phyloP scores from a whole-genome alignment of 35 echinoderm and acorn worm species.

The Lytechinus variegatus region DNA sequence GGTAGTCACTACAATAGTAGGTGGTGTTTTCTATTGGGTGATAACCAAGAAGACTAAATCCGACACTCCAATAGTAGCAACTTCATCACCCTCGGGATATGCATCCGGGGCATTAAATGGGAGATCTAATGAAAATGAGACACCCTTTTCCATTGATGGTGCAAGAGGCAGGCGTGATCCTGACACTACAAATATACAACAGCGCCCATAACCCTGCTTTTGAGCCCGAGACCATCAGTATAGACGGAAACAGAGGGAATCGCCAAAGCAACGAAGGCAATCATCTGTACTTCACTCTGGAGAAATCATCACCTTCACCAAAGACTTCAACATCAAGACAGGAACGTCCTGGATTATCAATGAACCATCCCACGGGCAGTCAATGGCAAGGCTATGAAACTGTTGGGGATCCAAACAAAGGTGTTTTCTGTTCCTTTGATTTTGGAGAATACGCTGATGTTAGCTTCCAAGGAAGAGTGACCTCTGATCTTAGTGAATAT shows the following conservation, averaged over 20 bases:
- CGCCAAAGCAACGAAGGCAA: background rate
- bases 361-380: background rate
- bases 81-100: background rate
- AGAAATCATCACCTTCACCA: background rate
- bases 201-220: background rate
- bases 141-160: background rate
- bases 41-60: too few relatives aligned
- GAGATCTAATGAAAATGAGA: background rate
- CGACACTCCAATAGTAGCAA: too few relatives aligned
- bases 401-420: background rate
- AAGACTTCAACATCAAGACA: background rate
- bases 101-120: background rate
- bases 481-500: background rate
- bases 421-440: background rate
- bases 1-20: too few relatives aligned
- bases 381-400: background rate
- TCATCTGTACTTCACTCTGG: background rate
- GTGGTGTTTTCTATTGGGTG: too few relatives aligned
- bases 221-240: background rate
- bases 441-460: background rate
- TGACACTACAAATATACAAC: background rate
- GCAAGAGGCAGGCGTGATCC: background rate
- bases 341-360: background rate
- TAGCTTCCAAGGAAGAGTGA: background rate
- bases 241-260: background rate